These are phyloP conservation scores for Psephotus haematonotus DNA, from an alignment of 2,113 vertebrate species.

Conservation along the genomic window DNA sequence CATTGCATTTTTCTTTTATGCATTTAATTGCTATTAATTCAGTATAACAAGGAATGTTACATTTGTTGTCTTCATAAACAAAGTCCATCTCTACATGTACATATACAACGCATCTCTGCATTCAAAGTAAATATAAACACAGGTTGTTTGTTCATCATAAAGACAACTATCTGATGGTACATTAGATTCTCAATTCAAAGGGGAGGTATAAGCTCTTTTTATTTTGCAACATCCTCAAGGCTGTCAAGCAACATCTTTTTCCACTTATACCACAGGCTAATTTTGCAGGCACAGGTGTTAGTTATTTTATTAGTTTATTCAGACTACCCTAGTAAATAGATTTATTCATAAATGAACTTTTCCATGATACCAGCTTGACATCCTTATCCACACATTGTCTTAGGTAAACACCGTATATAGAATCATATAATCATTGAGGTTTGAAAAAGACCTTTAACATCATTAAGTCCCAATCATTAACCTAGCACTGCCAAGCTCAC, in stretches of 20 bases:
- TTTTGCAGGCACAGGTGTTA: background rate
- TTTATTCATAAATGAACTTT: background rate
- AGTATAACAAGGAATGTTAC: background rate
- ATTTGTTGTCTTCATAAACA: background rate
- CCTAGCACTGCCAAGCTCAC: background rate
- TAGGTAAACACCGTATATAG: background rate
- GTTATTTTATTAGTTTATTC: background rate
- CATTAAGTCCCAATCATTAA: background rate
- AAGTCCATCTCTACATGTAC: background rate
- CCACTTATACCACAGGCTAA: background rate
- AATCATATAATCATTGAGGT: background rate
- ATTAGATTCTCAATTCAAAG: background rate
- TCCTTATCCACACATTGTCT: background rate
- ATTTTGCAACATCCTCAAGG: background rate
- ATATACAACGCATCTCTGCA: background rate
- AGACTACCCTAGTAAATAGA: background rate
- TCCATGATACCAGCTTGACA: background rate
- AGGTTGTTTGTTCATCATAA: background rate
- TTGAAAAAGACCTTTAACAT: background rate
- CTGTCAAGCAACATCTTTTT: background rate
- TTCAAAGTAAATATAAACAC: background rate
- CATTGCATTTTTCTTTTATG: background rate
- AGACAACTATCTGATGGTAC: background rate
- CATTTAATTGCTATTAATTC: background rate
- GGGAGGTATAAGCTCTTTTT: background rate